A percentile compares a stretch with the other conserved stretches of the same genome.
phyloP scores from a whole-genome alignment of 2,888 invertebrate genomes.

The Cephus runcator region DNA sequence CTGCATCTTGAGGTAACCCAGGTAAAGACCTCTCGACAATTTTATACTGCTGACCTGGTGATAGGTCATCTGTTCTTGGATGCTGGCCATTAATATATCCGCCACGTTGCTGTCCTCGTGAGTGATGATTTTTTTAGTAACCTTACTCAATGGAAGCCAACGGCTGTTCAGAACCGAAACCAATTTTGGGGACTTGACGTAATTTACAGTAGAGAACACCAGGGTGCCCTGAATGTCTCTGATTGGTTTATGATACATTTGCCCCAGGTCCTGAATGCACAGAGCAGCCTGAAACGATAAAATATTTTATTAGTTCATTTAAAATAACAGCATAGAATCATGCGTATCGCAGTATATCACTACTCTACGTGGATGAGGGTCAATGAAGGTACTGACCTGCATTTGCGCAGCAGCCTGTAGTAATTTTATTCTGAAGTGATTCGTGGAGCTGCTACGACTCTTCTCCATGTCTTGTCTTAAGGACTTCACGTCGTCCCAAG shows the following conservation, averaged over 20 bases:
- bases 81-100: slow-evolving; percentile 86
- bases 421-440: slow-evolving; percentile 90
- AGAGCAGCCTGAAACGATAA: slow-evolving; percentile 76
- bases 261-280: slow-evolving; percentile 93
- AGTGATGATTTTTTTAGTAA: slow-evolving; percentile 81
- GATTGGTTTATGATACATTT: slow-evolving; percentile 91
- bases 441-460: slow-evolving; percentile 86
- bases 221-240: slow-evolving; percentile 90
- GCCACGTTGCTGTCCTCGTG: slow-evolving; percentile 81
- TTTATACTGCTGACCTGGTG: slow-evolving; percentile 86
- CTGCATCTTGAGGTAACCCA: slow-evolving; percentile 96
- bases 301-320: not conserved
- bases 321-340: not conserved
- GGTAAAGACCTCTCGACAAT: slow-evolving; percentile 87
- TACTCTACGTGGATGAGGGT: not conserved
- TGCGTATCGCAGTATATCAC: not conserved
- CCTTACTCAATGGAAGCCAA: slow-evolving; percentile 90
- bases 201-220: slow-evolving; percentile 88
- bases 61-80: slow-evolving; percentile 81
- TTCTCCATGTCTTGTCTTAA: slow-evolving; percentile 95
- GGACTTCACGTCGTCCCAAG: slow-evolving; percentile 96
- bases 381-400: slow-evolving; percentile 66
- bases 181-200: slow-evolving; percentile 82
- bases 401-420: slow-evolving; percentile 93
- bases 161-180: slow-evolving; percentile 91